Evolutionary conservation across 2,888 invertebrate genomes (phyloP).

Genomic region (Ptilodon capucinus): DNA sequence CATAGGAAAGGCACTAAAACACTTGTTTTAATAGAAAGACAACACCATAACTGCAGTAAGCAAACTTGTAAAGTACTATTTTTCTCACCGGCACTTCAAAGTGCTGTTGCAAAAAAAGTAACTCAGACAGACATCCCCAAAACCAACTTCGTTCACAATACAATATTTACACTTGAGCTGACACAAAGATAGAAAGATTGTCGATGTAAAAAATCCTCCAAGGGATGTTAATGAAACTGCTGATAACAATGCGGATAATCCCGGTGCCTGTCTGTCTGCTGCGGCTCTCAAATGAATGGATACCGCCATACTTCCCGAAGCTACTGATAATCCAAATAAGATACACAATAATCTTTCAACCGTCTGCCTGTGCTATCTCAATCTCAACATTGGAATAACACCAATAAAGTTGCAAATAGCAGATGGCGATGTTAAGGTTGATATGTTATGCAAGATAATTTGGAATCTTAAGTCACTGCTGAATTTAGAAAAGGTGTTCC

Average conservation of each 20-base stretch:
- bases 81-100: constrained; percentile 38
- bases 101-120: constrained; percentile 27
- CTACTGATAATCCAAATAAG: constrained; percentile 4
- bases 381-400: neutral
- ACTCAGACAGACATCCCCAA: constrained; percentile 39
- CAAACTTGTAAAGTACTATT: no score
- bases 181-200: constrained; percentile 45
- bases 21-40: no score
- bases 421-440: neutral
- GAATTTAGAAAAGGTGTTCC: constrained; percentile 28
- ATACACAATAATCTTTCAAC: neutral
- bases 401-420: neutral
- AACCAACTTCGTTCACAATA: constrained; percentile 59
- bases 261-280: constrained; percentile 66
- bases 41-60: no score
- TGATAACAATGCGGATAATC: constrained; percentile 54
- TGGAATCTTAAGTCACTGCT: constrained; percentile 21
- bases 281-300: constrained; percentile 26
- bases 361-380: neutral
- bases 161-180: constrained; percentile 62
- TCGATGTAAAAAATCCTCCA: constrained; percentile 30
- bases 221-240: constrained; percentile 59
- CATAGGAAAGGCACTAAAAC: no score
- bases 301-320: constrained; percentile 10
- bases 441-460: neutral